Base-by-base conservation (phyloP, 2,797 vertebrate species). In the Podargus strigoides region DNA sequence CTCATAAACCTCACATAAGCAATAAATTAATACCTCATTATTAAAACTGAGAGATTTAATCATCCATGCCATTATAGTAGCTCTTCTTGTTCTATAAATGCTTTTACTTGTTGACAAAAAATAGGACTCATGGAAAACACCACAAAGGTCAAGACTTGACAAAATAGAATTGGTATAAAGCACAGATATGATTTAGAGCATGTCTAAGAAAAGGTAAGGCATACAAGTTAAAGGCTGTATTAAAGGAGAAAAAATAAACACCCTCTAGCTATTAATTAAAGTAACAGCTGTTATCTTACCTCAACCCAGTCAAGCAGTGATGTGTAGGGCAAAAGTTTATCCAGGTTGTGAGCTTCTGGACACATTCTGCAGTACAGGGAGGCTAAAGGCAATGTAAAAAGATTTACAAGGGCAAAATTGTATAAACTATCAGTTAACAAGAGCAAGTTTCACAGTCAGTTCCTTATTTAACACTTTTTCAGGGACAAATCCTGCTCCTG, bases 301-400 rank as follows among this genome's bases (percentile, higher is more conserved):
- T 93, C 94, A 79, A 77, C 96, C 98, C 98, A 98, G 56, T 96
- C 90, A 67, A 97, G 98, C 85, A 99, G 96, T 56, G 99, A 98
- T 0, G 99, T 98, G 94, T 98, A 99, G 5, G 98, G 99, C 95
- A 99, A 97, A 75, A 99, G 96, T 94, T 98, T 98, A 96, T 99
- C 98, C 97, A 99, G 91, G 79, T 97, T 97, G 63, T 97, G 97
- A 81, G 97, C 96, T 95, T 98, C 98, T 72, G 98, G 95, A 85
- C 98, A 98, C 68, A 98, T 97, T 89, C 97, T 98, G 97, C 98
- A 98, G 96, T 99, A 99, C 53, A 99, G 89, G 84, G 98, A 99
- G 44, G 98, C 99, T 99, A 95, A 90, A 90, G 7, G 46, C 34
- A 94, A 85, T 1, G 15, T 22, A 81, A 59, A 93, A 37, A 77